Evolutionary conservation across 2,113 vertebrate genomes (phyloP), one percentile per base, ranked within the genome.

Genomic region (Xyliphius kryptos): DNA sequence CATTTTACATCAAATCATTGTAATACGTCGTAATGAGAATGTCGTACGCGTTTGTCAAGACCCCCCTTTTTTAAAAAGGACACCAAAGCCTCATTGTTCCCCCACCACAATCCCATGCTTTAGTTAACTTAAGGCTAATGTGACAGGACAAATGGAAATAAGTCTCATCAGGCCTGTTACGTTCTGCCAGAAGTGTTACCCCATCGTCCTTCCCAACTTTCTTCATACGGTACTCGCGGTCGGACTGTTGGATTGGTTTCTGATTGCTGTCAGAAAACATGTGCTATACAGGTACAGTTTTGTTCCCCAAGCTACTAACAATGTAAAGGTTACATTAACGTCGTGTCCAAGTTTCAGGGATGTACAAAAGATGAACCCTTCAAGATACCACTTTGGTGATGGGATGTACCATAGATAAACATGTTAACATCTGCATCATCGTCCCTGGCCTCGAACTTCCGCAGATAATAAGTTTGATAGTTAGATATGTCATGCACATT

Each of bases 1-100:
- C 76, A 78, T 81, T 83, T 68, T 85, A 84, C 83, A 87, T 74
- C 84, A 82, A 83, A 70, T 83, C 61, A 74, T 72, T 76, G 51
- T 74, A 81, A 79, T 81, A 80, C 80, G 78, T 71, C 21, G 50
- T 69, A 32, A 68, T 61, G 74, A 70, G 78, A 76, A 79, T 67
- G 50, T 77, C 76, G 68, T 81, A 69, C 78, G 32, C 9, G 3
- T 20, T n/a, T 71, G 47, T 70, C 75, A 74, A 69, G 66, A 50
- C 74, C 68, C 72, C 52, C 71, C 22, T 56, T 60, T 75, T 71
- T 58, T 48, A 76, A 37, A 59, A 63, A 54, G 50, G 73, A 75
- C 56, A 10, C 15, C 58, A 14, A 50, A 16, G 69, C n/a, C 61
- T 63, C 32, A 9, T 43, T 53, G 43, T 17, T 20, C 17, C 56